Conservation (phyloP, 2,888 invertebrate genomes). For the Dinocampus coccinellae region DNA sequence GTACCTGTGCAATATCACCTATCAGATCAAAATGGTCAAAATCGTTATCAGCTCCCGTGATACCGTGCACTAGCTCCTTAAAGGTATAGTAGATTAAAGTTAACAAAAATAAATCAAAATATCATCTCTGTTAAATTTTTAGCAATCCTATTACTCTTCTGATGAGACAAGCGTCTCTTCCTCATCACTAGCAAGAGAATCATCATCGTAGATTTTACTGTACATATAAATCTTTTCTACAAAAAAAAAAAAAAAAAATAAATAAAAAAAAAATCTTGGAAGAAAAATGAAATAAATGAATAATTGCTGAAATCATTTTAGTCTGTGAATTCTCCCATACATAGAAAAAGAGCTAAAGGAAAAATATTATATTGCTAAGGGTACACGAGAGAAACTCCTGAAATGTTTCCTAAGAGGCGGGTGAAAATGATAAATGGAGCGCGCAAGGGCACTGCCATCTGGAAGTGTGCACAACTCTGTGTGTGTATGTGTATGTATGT, state of each 20-base stretch:
- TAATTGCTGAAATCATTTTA: not conserved
- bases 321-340: not conserved
- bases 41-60: not conserved
- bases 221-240: not conserved
- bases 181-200: not conserved
- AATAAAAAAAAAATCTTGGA: not conserved
- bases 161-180: not conserved
- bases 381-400: constrained; percentile 20
- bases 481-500: not conserved
- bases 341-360: constrained; percentile 9
- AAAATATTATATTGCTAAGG: constrained; percentile 7
- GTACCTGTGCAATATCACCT: not conserved
- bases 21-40: not conserved
- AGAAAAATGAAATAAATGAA: not conserved
- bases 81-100: not conserved
- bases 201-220: not conserved
- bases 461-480: constrained; percentile 20
- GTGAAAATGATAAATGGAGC: constrained; percentile 39
- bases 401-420: constrained; percentile 24
- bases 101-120: not conserved
- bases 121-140: not conserved
- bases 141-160: not conserved
- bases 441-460: constrained; percentile 40
- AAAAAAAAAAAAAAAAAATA: not conserved
- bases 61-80: not conserved